These are phyloP conservation scores for Lepilemur septentrionalis DNA, from an alignment of 2,797 vertebrate genomes.

Conservation along the genomic window DNA sequence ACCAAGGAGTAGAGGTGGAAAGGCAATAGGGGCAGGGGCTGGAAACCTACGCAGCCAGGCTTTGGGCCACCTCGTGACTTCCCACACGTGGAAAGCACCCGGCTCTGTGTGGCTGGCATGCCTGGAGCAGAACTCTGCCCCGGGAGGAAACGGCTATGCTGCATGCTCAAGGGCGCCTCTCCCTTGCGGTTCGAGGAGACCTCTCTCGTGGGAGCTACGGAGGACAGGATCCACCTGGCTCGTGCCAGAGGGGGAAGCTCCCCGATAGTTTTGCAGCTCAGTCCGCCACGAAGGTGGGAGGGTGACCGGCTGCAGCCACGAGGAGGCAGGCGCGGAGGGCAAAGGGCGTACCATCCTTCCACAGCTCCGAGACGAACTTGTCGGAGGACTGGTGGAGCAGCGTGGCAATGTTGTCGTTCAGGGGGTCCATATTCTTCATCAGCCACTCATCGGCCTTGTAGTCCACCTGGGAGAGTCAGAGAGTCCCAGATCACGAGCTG, in stretches of 20 bases:
- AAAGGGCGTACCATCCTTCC: constrained; percentile 93
- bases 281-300: not conserved
- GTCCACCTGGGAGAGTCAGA: constrained; percentile 89
- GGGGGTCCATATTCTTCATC: constrained; percentile 99
- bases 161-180: not conserved
- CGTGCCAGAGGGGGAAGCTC: not conserved
- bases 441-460: constrained; percentile 98
- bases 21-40: not conserved
- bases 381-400: constrained; percentile 97
- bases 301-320: not conserved
- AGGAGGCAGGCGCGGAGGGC: constrained; percentile 7
- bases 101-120: not conserved
- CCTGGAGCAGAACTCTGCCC: not conserved
- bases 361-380: constrained; percentile 97
- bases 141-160: fast-evolving
- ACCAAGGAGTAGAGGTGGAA: constrained; percentile 70
- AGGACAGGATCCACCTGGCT: not conserved
- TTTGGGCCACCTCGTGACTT: not conserved
- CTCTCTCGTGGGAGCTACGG: not conserved
- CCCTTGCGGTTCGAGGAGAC: not conserved
- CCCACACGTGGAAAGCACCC: not conserved
- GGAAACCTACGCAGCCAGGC: not conserved
- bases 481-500: not conserved
- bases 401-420: constrained; percentile 96
- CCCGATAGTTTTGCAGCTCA: not conserved